Conservation (phyloP, 2,797 vertebrate genomes). For the Oreochromis grahami region DNA sequence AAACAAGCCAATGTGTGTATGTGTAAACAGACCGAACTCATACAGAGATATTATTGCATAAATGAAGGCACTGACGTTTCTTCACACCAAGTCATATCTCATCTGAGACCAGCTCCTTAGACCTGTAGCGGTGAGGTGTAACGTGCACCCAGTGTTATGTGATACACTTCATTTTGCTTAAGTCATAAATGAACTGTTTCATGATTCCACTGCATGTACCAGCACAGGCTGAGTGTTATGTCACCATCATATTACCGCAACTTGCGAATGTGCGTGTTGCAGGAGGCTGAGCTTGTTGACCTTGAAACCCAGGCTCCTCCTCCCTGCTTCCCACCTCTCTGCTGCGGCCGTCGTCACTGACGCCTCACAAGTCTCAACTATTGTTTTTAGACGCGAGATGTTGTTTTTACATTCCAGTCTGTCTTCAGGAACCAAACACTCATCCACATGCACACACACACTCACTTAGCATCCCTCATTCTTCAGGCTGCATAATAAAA, state of each 20-base stretch:
- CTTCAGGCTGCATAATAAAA: conserved; percentile 17
- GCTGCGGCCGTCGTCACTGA: conserved; percentile 2
- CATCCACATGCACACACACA: background rate
- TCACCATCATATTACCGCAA: conserved; percentile 12
- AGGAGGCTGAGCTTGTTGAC: conserved; percentile 28
- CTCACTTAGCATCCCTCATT: conserved; percentile 10
- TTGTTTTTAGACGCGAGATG: conserved; percentile 43
- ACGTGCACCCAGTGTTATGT: background rate
- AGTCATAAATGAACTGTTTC: conserved; percentile 29
- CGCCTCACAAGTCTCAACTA: conserved; percentile 22
- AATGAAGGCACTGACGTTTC: background rate
- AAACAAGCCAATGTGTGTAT: background rate
- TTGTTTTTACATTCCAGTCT: conserved; percentile 54
- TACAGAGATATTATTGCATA: background rate
- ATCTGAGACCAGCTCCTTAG: background rate
- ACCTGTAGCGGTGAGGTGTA: background rate
- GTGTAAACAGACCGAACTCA: background rate
- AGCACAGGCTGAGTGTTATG: conserved; percentile 11
- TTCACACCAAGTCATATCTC: background rate
- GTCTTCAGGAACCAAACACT: background rate
- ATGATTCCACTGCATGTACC: background rate
- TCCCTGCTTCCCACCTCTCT: conserved; percentile 16
- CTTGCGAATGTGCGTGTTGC: conserved; percentile 1
- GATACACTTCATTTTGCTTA: background rate
- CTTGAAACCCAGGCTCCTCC: conserved; percentile 13